These are phyloP conservation scores for Tachypleus tridentatus DNA, from an alignment of 1,140 invertebrate species.

Conservation along the genomic window DNA sequence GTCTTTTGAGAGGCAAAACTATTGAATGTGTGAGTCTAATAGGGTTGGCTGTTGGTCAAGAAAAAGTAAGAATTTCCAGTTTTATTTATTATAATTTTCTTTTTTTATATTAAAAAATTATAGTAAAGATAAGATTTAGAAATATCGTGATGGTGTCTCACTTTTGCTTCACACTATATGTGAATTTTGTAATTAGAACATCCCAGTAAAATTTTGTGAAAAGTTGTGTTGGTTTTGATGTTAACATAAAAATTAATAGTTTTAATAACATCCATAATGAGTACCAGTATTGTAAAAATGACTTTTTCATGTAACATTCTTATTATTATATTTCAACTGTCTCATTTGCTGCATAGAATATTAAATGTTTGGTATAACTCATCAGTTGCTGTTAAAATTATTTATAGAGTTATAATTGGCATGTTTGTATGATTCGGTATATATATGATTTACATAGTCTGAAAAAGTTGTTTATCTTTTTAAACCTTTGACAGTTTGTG, in stretches of 20 bases:
- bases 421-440: background rate
- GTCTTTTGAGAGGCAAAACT: slow-evolving; percentile 82
- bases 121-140: no score
- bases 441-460: background rate
- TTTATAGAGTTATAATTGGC: background rate
- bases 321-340: no score
- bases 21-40: slow-evolving; percentile 99
- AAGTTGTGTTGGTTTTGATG: no score
- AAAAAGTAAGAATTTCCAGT: slow-evolving; percentile 48
- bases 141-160: no score
- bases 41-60: slow-evolving; percentile 89
- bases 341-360: no score
- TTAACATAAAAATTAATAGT: no score
- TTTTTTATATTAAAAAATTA: background rate
- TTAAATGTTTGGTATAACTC: background rate
- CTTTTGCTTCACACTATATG: no score
- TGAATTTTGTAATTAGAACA: no score
- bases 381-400: slow-evolving; percentile 5
- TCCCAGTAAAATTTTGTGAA: no score
- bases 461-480: slow-evolving; percentile 1
- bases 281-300: no score
- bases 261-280: no score
- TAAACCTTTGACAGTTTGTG: slow-evolving; percentile 51
- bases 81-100: slow-evolving; percentile 3
- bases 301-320: no score